Base-by-base conservation (phyloP, 2,797 vertebrate species). In the Sphaeramia orbicularis region DNA sequence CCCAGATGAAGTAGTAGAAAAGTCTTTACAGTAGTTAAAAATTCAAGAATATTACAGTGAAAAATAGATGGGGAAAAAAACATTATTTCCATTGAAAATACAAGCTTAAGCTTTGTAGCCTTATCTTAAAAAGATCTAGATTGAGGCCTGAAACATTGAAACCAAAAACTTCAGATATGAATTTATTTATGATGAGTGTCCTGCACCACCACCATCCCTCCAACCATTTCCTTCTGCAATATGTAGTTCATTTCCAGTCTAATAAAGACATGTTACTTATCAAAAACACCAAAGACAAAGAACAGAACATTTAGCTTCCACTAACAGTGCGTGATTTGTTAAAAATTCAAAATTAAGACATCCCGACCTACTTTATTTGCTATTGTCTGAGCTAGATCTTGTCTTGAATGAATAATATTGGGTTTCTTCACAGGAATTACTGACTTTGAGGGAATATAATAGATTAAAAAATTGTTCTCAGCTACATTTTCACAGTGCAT, bases 11-110 rank as follows among this genome's bases (percentile, higher is more conserved):
- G 3, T 48, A 7, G 51, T 40, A 24, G n/a, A 42, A 53, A 24
- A 16, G 21, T 10, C 44, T 44, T 53, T 37, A 61, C 27, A 38
- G n/a, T 30, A 7, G 40, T 16, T 51, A 45, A 56, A 38, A 14
- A 38, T 32, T 32, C 21, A 16, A 55, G 27, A 51, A 57, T 47
- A 51, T 18, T 11, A 2, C 41, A 64, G 30, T 19, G 38, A 5
- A 19, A 45, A 30, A 41, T 7, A 41, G n/a, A 41, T 24, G 21
- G 32, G 8, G 32, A 32, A 2, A 13, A 5, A 54, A 50, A 51
- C 15, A 13, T 60, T 49, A 50, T 58, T 65, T 71, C 44, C 68
- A 78, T 27, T 74, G 27, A 67, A 41, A 59, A 54, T 40, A 73
- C 43, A 63, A 80, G 24, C 36, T 51, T 4, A 16, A 40, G 55